Conservation (phyloP, 2,113 vertebrate genomes). For the Bambusicola thoracicus region DNA sequence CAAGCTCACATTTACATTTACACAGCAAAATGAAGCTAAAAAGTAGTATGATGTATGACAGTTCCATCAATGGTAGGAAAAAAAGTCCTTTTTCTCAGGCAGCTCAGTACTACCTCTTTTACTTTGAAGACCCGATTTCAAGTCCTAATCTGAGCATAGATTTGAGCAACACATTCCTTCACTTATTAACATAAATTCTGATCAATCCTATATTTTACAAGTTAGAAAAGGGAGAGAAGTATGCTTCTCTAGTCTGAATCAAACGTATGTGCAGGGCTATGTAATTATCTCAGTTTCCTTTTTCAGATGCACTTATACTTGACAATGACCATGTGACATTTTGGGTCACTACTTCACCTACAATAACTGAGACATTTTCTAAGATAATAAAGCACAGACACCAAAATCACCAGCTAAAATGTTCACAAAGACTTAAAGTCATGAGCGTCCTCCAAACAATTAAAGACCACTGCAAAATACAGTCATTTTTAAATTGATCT, state of each 20-base stretch:
- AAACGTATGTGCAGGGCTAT: background rate
- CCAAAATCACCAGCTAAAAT: background rate
- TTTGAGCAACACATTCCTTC: background rate
- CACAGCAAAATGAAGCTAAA: background rate
- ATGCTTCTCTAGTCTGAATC: too few relatives aligned
- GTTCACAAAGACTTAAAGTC: background rate
- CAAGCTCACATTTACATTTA: background rate
- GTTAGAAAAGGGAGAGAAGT: background rate
- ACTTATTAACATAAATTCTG: background rate
- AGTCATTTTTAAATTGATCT: background rate
- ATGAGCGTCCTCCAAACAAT: background rate
- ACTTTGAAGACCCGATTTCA: constrained; percentile 8
- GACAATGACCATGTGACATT: background rate
- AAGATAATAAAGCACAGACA: background rate
- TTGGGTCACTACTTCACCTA: background rate
- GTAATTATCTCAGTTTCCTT: background rate
- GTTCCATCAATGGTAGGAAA: background rate
- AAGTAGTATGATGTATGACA: background rate
- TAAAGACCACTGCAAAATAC: background rate
- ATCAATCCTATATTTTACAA: background rate
- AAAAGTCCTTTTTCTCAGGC: background rate
- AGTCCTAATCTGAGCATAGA: background rate
- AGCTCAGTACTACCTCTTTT: background rate
- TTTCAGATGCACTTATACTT: background rate
- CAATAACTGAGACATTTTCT: background rate